Evolutionary conservation across 2,888 invertebrate species (phyloP).

Genomic region (Carabus problematicus): DNA sequence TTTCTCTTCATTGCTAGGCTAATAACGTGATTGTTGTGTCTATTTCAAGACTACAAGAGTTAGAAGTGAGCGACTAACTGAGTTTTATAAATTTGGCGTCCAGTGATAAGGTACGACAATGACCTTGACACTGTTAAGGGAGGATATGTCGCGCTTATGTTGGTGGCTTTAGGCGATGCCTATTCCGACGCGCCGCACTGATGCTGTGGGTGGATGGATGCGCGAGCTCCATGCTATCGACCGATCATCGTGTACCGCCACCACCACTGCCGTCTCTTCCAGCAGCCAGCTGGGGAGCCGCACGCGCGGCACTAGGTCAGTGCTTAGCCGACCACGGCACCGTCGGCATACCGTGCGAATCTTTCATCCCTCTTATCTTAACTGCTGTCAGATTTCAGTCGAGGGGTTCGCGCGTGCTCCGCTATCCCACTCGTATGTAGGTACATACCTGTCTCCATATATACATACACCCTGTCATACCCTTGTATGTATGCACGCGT

Average conservation of each 20-base stretch:
- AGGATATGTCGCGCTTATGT: background rate
- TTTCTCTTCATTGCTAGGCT: too few species aligned
- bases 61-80: too few species aligned
- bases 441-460: conserved; percentile 12
- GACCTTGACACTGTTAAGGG: conserved; percentile 33
- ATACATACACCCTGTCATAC: too few species aligned
- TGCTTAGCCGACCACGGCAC: conserved; percentile 45
- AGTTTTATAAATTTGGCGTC: too few species aligned
- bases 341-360: conserved; percentile 46
- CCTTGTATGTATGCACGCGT: too few species aligned
- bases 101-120: conserved; percentile 10
- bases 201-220: background rate
- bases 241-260: conserved; percentile 14
- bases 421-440: background rate
- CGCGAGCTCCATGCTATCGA: conserved; percentile 19
- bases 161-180: background rate
- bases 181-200: background rate
- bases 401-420: conserved; percentile 21
- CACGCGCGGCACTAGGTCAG: conserved; percentile 50
- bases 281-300: conserved; percentile 2
- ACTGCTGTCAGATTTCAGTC: too few species aligned
- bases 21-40: too few species aligned
- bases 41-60: too few species aligned
- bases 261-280: conserved; percentile 1
- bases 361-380: conserved; percentile 27